A percentile compares a stretch with the other conserved stretches of the same genome.
phyloP scores from a whole-genome alignment of 2,113 vertebrate species.

The Gymnorhina tibicen region DNA sequence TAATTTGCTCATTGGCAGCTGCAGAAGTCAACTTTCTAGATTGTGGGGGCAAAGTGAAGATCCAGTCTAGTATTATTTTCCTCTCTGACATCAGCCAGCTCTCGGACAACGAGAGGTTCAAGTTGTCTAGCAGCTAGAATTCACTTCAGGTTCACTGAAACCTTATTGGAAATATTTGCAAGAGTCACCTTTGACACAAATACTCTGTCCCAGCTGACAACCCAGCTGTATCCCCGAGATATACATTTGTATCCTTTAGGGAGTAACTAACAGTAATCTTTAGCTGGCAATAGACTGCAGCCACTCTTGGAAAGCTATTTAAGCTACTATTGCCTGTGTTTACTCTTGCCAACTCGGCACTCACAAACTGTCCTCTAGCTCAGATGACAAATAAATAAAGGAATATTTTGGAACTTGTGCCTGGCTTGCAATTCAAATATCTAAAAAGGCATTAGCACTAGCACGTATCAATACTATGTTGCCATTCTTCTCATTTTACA shows the following conservation, averaged over 20 bases:
- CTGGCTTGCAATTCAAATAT: background rate
- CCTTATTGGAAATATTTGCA: background rate
- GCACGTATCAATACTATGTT: background rate
- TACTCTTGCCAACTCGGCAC: background rate
- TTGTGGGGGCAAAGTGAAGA: background rate
- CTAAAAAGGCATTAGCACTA: background rate
- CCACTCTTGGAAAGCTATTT: background rate
- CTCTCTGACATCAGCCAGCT: background rate
- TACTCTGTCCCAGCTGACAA: background rate
- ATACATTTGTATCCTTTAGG: background rate
- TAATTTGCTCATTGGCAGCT: background rate
- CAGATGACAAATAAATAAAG: conserved; percentile 5
- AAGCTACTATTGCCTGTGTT: background rate
- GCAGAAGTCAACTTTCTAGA: background rate
- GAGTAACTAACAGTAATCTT: background rate
- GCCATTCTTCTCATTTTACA: background rate
- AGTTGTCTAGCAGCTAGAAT: background rate
- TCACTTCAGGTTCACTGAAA: background rate
- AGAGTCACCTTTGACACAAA: background rate
- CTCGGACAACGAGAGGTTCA: background rate
- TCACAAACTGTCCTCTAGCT: background rate
- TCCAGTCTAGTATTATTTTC: background rate
- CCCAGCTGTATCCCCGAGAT: background rate
- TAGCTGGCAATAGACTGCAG: background rate
- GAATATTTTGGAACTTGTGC: background rate